Percentiles rank a stretch among this genome's conserved stretches.
Conservation (phyloP, 2,888 invertebrate species). For the Parnassius apollo region DNA sequence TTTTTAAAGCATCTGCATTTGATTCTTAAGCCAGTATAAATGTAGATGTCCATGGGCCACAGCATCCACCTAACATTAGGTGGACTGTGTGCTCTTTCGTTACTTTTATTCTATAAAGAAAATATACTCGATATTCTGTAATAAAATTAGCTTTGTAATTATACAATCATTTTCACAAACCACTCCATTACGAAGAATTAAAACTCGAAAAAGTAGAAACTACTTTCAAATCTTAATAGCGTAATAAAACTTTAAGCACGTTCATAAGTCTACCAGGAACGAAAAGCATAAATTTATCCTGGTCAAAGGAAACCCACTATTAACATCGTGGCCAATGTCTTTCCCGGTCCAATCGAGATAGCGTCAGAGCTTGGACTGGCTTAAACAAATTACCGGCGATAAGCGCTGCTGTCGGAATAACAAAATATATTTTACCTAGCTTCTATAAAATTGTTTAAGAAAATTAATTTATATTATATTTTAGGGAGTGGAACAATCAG, state of each 20-base stretch:
- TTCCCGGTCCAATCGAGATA: constrained; percentile 4
- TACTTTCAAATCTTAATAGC: background rate
- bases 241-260: constrained; percentile 13
- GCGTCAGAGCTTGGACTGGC: constrained; percentile 7
- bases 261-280: constrained; percentile 2
- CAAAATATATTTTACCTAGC: background rate
- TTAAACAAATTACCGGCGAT: constrained; percentile 16
- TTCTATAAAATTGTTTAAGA: background rate
- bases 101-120: no score
- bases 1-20: no score
- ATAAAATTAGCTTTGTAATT: no score
- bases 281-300: constrained; percentile 2
- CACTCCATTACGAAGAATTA: background rate
- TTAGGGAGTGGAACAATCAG: no score
- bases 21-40: no score
- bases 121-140: no score
- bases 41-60: no score
- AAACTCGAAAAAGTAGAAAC: background rate
- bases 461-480: no score
- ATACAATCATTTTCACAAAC: no score
- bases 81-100: no score
- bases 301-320: constrained; percentile 9
- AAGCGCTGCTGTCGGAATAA: background rate
- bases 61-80: no score
- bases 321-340: constrained; percentile 11